Conservation (phyloP, 23 tunicate species). For the Oikopleura dioica region DNA sequence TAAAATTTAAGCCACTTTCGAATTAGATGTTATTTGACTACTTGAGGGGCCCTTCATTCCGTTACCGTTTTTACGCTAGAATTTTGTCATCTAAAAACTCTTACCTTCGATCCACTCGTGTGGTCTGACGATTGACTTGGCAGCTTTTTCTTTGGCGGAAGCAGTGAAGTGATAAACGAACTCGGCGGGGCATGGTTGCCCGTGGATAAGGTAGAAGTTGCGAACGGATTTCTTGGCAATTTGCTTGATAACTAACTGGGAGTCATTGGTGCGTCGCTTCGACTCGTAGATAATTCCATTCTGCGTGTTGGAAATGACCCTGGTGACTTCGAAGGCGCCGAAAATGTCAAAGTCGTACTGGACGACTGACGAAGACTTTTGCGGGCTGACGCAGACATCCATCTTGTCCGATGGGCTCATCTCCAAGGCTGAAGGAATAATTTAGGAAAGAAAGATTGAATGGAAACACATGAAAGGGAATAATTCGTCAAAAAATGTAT, state of each 20-base stretch:
- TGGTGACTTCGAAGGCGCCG: conserved; percentile 13
- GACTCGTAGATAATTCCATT: conserved; percentile 10
- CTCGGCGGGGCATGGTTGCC: conserved; percentile 14
- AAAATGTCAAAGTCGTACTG: conserved; percentile 6
- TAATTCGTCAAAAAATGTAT: too few relatives aligned
- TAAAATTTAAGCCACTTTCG: too few relatives aligned
- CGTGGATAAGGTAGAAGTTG: conserved; percentile 7
- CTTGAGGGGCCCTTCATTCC: too few relatives aligned
- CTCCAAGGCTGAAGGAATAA: too few relatives aligned
- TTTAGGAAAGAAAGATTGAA: too few relatives aligned
- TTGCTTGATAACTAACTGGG: background rate
- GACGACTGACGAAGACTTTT: too few relatives aligned
- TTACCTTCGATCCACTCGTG: conserved; percentile 14
- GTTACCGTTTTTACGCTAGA: too few relatives aligned
- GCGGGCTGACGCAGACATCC: too few relatives aligned
- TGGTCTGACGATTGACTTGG: background rate
- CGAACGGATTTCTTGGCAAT: conserved; percentile 2
- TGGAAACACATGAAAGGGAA: too few relatives aligned
- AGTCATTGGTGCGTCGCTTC: background rate
- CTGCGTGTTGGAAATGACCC: conserved; percentile 12
- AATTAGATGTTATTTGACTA: too few relatives aligned
- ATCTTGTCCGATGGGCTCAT: too few relatives aligned
- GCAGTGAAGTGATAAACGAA: conserved; percentile 12
- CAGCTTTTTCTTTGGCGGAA: background rate
- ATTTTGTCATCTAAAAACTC: background rate